phyloP scores from a whole-genome alignment of 1,140 invertebrate genomes.

The Hylaeus volcanicus region DNA sequence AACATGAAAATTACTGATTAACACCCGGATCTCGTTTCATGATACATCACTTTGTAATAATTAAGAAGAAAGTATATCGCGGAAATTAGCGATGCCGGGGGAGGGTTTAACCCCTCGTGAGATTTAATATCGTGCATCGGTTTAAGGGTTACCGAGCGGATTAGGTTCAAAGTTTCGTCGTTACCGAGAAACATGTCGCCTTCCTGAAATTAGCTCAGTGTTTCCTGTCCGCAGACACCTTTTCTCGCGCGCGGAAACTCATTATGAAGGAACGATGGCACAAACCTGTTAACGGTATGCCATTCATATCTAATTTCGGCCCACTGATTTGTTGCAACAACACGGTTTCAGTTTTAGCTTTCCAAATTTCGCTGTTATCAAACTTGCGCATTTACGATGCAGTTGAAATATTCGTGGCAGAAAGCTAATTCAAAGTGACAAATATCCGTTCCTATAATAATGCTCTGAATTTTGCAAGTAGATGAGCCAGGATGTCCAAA shows the following conservation, averaged over 20 bases:
- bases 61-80: neutral
- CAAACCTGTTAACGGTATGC: neutral
- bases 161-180: slow-evolving; percentile 56
- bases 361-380: neutral
- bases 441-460: no score
- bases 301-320: neutral
- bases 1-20: neutral
- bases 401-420: no score
- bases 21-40: neutral
- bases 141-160: slow-evolving; percentile 24
- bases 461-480: no score
- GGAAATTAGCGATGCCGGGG: neutral
- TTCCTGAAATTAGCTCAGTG: slow-evolving; percentile 32
- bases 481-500: no score
- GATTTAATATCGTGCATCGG: slow-evolving; percentile 46
- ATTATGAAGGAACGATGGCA: slow-evolving; percentile 9
- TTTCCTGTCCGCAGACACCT: slow-evolving; percentile 10
- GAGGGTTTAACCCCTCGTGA: slow-evolving; percentile 27
- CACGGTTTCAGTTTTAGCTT: neutral
- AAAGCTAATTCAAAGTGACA: no score
- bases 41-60: neutral
- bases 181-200: slow-evolving; percentile 47
- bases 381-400: neutral
- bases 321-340: neutral
- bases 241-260: slow-evolving; percentile 9